A percentile compares a stretch with the other conserved stretches of the same genome.
Evolutionary conservation across 2,888 invertebrate genomes (phyloP).

Genomic region (Leptodirus hochenwartii): DNA sequence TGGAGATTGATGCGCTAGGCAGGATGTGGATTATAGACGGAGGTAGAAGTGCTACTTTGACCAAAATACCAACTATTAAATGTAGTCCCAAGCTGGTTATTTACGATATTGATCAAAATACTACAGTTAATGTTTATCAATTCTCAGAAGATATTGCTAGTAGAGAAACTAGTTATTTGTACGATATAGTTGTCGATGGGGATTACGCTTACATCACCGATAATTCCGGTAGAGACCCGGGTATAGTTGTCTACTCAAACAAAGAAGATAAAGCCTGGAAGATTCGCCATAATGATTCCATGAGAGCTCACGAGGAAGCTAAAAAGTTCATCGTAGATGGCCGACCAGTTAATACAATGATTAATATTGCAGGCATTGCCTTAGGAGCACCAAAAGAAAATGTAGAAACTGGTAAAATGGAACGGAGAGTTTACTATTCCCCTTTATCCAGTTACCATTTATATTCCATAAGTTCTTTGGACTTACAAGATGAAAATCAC

Average conservation of each 20-base stretch:
- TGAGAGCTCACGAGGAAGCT: slow-evolving; percentile 41
- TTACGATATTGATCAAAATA: slow-evolving; percentile 42
- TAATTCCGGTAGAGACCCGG: slow-evolving; percentile 46
- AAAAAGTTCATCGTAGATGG: slow-evolving; percentile 40
- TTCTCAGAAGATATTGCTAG: slow-evolving; percentile 43
- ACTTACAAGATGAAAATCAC: slow-evolving; percentile 30
- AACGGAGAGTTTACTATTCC: slow-evolving; percentile 41
- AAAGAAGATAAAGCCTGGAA: slow-evolving; percentile 50
- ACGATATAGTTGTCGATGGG: slow-evolving; percentile 51
- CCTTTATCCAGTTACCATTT: slow-evolving; percentile 50
- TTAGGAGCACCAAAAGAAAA: slow-evolving; percentile 33
- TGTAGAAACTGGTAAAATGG: slow-evolving; percentile 13
- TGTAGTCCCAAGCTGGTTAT: slow-evolving; percentile 52
- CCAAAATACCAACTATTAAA: slow-evolving; percentile 28
- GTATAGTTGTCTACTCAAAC: slow-evolving; percentile 47
- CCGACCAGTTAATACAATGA: slow-evolving; percentile 34
- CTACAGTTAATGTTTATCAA: slow-evolving; percentile 32
- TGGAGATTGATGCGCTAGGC: slow-evolving; percentile 53
- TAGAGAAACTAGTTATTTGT: slow-evolving; percentile 39
- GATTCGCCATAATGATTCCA: slow-evolving; percentile 41
- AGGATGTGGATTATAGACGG: slow-evolving; percentile 52
- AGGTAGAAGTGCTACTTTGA: slow-evolving; percentile 44
- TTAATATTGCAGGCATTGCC: slow-evolving; percentile 53
- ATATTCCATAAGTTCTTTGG: slow-evolving; percentile 42
- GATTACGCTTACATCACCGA: slow-evolving; percentile 56